These are phyloP conservation scores for Andricus curvator DNA, from an alignment of 2,888 invertebrate species.

Conservation along the genomic window DNA sequence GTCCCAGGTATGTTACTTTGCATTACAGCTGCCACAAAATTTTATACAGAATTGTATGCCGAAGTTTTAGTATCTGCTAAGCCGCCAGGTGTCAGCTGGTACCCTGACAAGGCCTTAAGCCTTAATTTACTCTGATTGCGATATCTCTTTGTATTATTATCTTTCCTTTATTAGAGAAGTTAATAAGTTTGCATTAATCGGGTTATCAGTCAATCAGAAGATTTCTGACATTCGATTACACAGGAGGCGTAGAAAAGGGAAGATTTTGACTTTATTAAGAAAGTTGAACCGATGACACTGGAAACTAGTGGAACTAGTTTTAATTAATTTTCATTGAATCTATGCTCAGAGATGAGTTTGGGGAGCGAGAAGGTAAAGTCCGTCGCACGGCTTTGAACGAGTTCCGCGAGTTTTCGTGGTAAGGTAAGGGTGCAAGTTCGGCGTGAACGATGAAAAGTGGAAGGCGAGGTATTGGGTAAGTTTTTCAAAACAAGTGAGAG, in stretches of 20 bases:
- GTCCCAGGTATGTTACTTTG: too few relatives aligned
- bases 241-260: neutral
- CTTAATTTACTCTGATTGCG: too few relatives aligned
- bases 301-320: neutral
- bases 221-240: neutral
- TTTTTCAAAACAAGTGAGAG: neutral
- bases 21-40: too few relatives aligned
- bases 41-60: too few relatives aligned
- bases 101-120: too few relatives aligned
- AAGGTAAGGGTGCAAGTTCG: neutral
- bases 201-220: neutral
- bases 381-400: neutral
- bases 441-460: neutral
- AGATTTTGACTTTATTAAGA: neutral
- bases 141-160: too few relatives aligned
- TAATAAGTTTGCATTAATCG: neutral
- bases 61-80: too few relatives aligned
- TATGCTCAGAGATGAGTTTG: neutral
- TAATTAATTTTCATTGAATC: constrained; percentile 2
- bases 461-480: neutral
- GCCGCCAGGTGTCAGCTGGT: too few relatives aligned
- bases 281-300: neutral
- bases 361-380: neutral
- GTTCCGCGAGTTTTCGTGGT: neutral
- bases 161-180: neutral